phyloP scores from a whole-genome alignment of 1,140 invertebrate species.

The Globodera rostochiensis region DNA sequence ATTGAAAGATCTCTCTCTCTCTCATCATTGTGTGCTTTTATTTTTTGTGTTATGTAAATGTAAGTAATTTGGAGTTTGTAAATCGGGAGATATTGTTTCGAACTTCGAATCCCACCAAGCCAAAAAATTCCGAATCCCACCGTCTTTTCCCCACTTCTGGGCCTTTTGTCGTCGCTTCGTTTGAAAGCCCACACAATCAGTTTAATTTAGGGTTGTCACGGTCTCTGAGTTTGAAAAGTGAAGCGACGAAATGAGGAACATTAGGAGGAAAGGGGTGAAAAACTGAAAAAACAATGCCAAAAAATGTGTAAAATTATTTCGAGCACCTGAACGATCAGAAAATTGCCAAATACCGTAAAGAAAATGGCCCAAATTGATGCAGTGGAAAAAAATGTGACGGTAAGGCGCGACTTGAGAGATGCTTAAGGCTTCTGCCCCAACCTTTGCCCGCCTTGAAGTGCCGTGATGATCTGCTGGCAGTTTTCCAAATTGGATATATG shows the following conservation, averaged over 20 bases:
- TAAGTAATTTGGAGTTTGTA: too few relatives aligned
- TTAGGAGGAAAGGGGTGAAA: conserved; percentile 18
- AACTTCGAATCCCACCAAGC: too few relatives aligned
- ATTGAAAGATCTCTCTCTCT: too few relatives aligned
- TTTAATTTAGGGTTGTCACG: background rate
- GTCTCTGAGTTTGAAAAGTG: conserved; percentile 17
- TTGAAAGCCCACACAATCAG: too few relatives aligned
- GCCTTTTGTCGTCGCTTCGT: too few relatives aligned
- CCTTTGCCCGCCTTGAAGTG: background rate
- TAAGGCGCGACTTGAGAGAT: too few relatives aligned
- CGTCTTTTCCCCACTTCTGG: too few relatives aligned
- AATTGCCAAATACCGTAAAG: conserved; percentile 25
- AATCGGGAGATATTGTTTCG: too few relatives aligned
- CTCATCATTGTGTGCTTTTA: too few relatives aligned
- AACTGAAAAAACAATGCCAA: background rate
- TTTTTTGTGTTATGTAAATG: too few relatives aligned
- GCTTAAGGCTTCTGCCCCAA: background rate
- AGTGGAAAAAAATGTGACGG: conserved; percentile 16
- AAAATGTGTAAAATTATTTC: conserved; percentile 7
- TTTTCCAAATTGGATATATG: conserved; percentile 13
- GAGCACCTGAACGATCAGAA: conserved; percentile 17
- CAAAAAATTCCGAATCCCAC: too few relatives aligned
- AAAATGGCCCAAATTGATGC: conserved; percentile 28
- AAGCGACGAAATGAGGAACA: conserved; percentile 22
- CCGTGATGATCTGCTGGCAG: background rate